These are phyloP conservation scores for Zenarchopterus dispar DNA, from an alignment of 2,797 vertebrate species.

Conservation along the genomic window DNA sequence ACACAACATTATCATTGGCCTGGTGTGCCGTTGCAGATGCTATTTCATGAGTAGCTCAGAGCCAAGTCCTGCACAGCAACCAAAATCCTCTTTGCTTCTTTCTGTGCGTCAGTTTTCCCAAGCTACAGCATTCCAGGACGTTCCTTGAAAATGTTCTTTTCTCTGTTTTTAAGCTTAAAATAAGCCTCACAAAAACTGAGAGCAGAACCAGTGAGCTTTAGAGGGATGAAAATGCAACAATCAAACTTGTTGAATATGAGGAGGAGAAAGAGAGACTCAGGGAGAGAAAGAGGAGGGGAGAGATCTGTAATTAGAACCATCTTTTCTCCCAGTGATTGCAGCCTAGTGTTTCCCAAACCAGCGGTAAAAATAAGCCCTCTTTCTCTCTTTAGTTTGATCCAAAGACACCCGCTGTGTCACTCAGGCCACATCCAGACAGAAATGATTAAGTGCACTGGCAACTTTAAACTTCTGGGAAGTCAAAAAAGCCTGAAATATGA, in stretches of 20 bases:
- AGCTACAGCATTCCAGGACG: not conserved
- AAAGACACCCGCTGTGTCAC: slow-evolving; percentile 83
- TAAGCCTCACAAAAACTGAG: slow-evolving; percentile 2
- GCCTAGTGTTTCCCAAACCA: slow-evolving; percentile 76
- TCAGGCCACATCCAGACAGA: slow-evolving; percentile 80
- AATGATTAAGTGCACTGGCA: slow-evolving; percentile 73
- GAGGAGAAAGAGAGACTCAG: slow-evolving; percentile 25
- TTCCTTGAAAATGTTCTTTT: slow-evolving; percentile 8
- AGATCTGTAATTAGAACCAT: slow-evolving; percentile 87
- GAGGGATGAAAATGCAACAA: slow-evolving; percentile 13
- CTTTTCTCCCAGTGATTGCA: slow-evolving; percentile 72
- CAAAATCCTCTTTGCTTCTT: slow-evolving; percentile 20
- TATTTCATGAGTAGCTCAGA: slow-evolving; percentile 50
- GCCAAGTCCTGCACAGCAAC: slow-evolving; percentile 27
- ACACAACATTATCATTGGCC: slow-evolving; percentile 67
- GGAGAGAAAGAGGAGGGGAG: slow-evolving; percentile 22
- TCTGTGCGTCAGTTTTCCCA: slow-evolving; percentile 13
- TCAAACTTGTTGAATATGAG: slow-evolving; percentile 23
- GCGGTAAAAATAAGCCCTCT: slow-evolving; percentile 76
- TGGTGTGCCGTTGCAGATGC: slow-evolving; percentile 47
- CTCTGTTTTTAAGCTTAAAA: slow-evolving; percentile 4
- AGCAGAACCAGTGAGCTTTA: slow-evolving; percentile 11
- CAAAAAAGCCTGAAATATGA: slow-evolving; percentile 72
- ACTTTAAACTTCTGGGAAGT: slow-evolving; percentile 71
- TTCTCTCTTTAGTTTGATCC: slow-evolving; percentile 66